phyloP scores from a whole-genome alignment of 2,797 vertebrate species.

The Eulemur coronatus region DNA sequence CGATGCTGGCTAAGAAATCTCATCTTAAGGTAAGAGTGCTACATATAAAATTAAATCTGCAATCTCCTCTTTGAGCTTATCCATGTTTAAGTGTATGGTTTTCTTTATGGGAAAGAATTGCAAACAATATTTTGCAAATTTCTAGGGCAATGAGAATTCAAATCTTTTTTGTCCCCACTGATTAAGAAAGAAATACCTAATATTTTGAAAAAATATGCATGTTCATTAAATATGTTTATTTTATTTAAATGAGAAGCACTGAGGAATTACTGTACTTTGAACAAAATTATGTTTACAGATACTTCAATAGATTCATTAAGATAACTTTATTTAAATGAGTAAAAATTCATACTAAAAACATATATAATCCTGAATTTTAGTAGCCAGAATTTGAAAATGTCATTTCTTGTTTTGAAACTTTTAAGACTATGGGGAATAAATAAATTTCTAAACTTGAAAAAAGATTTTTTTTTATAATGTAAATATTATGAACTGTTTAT shows the following conservation, averaged over 20 bases:
- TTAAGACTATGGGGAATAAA: background rate
- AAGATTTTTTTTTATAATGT: background rate
- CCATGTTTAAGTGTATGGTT: background rate
- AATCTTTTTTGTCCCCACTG: background rate
- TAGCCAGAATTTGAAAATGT: background rate
- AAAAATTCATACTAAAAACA: background rate
- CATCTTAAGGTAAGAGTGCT: background rate
- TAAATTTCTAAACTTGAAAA: background rate
- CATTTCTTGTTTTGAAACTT: background rate
- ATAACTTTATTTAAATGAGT: background rate
- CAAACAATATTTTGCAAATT: background rate
- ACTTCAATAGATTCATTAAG: background rate
- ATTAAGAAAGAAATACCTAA: background rate
- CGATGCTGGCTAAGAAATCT: constrained; percentile 64
- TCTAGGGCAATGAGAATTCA: constrained; percentile 1
- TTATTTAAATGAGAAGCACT: background rate
- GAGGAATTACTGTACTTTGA: background rate
- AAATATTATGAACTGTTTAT: background rate
- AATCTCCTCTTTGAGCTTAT: constrained; percentile 6
- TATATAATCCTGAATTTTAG: background rate
- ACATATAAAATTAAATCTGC: background rate
- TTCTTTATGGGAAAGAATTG: constrained; percentile 28
- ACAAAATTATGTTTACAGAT: background rate
- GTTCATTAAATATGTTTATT: background rate
- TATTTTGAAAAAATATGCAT: background rate